Percentiles rank a stretch among this genome's conserved stretches.
phyloP scores from a whole-genome alignment of 2,888 invertebrate species.

The Ischnus inquisitorius region DNA sequence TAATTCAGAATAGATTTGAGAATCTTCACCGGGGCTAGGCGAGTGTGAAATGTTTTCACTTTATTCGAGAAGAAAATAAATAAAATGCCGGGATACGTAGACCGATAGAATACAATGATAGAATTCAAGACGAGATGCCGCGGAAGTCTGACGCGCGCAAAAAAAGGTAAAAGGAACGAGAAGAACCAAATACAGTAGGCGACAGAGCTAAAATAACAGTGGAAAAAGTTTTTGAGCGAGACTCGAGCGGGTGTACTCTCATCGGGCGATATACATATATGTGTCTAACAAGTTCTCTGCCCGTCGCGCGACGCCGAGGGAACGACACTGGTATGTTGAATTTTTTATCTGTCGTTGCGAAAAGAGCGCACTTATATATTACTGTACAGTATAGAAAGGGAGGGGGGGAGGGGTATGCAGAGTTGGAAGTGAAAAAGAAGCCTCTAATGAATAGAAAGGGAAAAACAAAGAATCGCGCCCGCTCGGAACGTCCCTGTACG shows the following conservation, averaged over 20 bases:
- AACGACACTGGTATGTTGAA: slow-evolving; percentile 49
- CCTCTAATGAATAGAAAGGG: slow-evolving; percentile 24
- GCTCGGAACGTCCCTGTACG: slow-evolving; percentile 13
- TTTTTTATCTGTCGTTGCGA: slow-evolving; percentile 54
- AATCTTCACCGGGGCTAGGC: neutral
- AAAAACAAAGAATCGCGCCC: slow-evolving; percentile 22
- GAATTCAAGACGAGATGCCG: too few relatives aligned
- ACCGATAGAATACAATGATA: too few relatives aligned
- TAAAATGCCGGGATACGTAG: too few relatives aligned
- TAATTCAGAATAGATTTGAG: neutral
- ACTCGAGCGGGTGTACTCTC: slow-evolving; percentile 49
- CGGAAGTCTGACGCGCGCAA: neutral
- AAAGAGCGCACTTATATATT: slow-evolving; percentile 41
- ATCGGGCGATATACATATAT: slow-evolving; percentile 27
- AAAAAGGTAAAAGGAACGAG: slow-evolving; percentile 7
- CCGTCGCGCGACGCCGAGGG: slow-evolving; percentile 21
- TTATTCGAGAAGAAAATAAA: neutral
- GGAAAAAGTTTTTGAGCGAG: slow-evolving; percentile 60
- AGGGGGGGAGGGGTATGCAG: neutral
- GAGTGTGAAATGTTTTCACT: neutral
- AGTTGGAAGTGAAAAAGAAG: neutral
- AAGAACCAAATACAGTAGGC: neutral
- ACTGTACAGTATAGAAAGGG: slow-evolving; percentile 1
- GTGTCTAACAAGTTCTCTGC: slow-evolving; percentile 4
- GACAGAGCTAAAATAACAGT: slow-evolving; percentile 8